Evolutionary conservation across 1,140 invertebrate species (phyloP).

Genomic region (Mercenaria mercenaria): DNA sequence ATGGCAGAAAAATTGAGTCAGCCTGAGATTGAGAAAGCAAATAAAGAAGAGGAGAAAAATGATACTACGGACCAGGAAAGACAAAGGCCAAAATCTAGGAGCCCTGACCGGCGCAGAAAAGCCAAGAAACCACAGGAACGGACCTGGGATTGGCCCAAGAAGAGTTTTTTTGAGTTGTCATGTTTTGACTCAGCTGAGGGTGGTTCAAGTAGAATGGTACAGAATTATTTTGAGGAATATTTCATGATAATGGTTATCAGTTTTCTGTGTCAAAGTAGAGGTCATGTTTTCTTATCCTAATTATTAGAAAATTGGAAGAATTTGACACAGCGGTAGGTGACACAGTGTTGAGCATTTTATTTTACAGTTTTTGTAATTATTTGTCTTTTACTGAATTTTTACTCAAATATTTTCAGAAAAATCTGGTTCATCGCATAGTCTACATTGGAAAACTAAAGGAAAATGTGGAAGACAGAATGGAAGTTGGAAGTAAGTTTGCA

Average conservation of each 20-base stretch:
- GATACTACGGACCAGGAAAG: constrained; percentile 24
- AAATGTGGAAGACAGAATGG: constrained; percentile 70
- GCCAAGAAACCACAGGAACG: constrained; percentile 58
- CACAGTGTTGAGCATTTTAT: too few relatives aligned
- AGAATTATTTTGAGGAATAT: too few relatives aligned
- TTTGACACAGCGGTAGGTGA: too few relatives aligned
- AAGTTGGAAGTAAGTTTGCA: constrained; percentile 80
- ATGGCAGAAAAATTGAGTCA: constrained; percentile 50
- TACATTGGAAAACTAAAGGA: constrained; percentile 78
- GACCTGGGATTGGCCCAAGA: constrained; percentile 77
- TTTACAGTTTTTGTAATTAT: too few relatives aligned
- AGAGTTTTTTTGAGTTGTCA: constrained; percentile 73
- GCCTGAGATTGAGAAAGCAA: constrained; percentile 47
- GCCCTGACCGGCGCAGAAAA: constrained; percentile 10
- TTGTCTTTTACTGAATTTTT: too few relatives aligned
- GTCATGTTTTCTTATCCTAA: too few relatives aligned
- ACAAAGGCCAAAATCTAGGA: constrained; percentile 17
- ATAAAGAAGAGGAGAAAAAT: constrained; percentile 12
- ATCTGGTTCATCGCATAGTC: constrained; percentile 80
- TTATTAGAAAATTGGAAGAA: too few relatives aligned
- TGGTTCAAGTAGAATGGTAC: constrained; percentile 53
- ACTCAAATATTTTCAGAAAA: constrained; percentile 85
- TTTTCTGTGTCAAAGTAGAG: too few relatives aligned
- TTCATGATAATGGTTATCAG: background rate
- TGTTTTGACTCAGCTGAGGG: constrained; percentile 60